Conservation (phyloP, 2,797 vertebrate genomes). For the Melanotaenia pygmaea region DNA sequence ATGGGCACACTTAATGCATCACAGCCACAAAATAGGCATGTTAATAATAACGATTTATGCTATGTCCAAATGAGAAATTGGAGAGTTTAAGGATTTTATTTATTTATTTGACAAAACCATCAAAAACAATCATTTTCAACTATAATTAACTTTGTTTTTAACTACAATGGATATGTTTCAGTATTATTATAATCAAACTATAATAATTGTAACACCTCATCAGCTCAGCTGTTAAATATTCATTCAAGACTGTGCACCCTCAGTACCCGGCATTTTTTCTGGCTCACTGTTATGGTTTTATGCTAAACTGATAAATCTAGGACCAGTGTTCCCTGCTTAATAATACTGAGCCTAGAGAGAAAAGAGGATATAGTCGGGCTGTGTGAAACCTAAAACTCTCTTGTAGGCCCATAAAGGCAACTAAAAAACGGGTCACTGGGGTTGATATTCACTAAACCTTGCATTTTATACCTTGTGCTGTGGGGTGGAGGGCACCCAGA, state of each 20-base stretch:
- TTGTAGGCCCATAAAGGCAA: slow-evolving; percentile 63
- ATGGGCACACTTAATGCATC: slow-evolving; percentile 3
- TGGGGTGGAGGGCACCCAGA: slow-evolving; percentile 63
- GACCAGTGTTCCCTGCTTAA: slow-evolving; percentile 52
- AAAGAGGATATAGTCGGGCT: slow-evolving; percentile 39
- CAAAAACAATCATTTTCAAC: slow-evolving; percentile 2
- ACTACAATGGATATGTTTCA: neutral
- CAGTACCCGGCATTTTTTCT: neutral
- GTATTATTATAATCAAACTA: neutral
- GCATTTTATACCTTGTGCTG: slow-evolving; percentile 77
- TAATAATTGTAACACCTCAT: neutral
- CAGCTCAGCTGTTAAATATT: neutral
- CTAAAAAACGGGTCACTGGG: slow-evolving; percentile 65
- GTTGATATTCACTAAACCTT: slow-evolving; percentile 72
- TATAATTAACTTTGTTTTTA: neutral
- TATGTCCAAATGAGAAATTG: neutral
- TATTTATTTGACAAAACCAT: neutral
- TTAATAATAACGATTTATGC: neutral
- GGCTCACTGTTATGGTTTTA: slow-evolving; percentile 12
- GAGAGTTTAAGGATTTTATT: too few relatives aligned
- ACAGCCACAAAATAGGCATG: neutral
- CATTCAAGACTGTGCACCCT: slow-evolving; percentile 4
- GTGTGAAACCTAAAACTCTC: slow-evolving; percentile 45
- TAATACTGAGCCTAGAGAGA: slow-evolving; percentile 55
- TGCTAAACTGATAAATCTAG: slow-evolving; percentile 39